Conservation (phyloP, 2,888 invertebrate genomes). For the Dynastes maya region DNA sequence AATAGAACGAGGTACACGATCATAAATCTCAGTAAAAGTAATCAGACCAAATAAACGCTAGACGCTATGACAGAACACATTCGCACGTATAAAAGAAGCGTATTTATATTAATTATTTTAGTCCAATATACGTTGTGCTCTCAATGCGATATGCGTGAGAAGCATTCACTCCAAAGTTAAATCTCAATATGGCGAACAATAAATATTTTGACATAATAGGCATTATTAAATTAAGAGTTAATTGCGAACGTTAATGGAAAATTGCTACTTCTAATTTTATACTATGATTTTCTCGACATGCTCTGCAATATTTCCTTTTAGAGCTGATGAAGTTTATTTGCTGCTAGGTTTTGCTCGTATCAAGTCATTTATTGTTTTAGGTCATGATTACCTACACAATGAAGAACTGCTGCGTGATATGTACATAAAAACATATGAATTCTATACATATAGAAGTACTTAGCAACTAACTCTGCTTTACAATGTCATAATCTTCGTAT, state of each 20-base stretch:
- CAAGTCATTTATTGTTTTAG: too few species aligned
- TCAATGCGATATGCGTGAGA: constrained; percentile 37
- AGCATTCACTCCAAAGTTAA: constrained; percentile 20
- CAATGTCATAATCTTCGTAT: too few species aligned
- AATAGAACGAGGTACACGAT: constrained; percentile 16
- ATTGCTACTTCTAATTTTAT: constrained; percentile 31
- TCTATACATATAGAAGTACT: too few species aligned
- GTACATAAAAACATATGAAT: too few species aligned
- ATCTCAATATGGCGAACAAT: constrained; percentile 36
- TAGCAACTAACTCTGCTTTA: too few species aligned
- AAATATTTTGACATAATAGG: constrained; percentile 45
- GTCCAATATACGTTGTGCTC: constrained; percentile 30
- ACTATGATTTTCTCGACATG: constrained; percentile 4
- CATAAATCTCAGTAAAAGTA: constrained; percentile 45
- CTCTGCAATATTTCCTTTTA: not conserved
- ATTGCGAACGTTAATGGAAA: constrained; percentile 39
- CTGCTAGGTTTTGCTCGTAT: too few species aligned
- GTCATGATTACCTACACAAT: too few species aligned
- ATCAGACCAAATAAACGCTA: constrained; percentile 43
- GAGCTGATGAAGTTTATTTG: not conserved
- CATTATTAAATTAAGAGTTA: constrained; percentile 45
- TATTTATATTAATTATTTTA: constrained; percentile 47
- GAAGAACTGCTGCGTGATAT: too few species aligned
- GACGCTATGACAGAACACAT: constrained; percentile 23
- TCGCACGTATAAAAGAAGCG: constrained; percentile 26